These are phyloP conservation scores for Aplysina aerophoba DNA, from an alignment of 37 sponge, comb jelly and placozoan genomes.

Conservation along the genomic window DNA sequence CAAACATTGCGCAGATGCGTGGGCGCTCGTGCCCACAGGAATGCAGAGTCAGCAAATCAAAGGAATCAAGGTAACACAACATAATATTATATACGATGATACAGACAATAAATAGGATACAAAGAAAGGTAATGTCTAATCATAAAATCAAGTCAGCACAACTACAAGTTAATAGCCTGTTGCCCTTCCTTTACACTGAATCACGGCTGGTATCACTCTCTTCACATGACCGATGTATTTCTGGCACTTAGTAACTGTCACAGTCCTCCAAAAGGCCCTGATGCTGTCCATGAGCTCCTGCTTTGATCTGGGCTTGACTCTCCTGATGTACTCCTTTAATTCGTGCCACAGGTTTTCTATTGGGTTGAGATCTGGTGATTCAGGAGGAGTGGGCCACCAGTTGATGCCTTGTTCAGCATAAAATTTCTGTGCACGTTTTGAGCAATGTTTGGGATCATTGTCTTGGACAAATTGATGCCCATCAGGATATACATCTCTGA, in stretches of 20 bases:
- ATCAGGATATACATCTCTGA: background rate
- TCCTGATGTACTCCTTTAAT: background rate
- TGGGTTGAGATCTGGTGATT: background rate
- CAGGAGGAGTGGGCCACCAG: conserved; percentile 16
- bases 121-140: no score
- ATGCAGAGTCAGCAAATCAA: no score
- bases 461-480: background rate
- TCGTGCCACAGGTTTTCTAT: conserved; percentile 27
- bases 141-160: no score
- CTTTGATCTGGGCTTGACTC: background rate
- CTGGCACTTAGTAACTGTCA: background rate
- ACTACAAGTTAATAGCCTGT: conserved; percentile 23
- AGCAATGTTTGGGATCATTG: conserved; percentile 7
- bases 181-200: conserved; percentile 1
- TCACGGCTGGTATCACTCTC: conserved; percentile 18
- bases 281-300: conserved; percentile 15
- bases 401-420: background rate
- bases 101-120: no score
- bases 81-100: no score
- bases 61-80: no score
- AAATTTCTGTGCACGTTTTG: background rate
- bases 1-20: no score
- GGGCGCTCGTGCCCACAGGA: no score
- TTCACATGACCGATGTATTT: conserved; percentile 14
- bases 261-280: background rate